These are phyloP conservation scores for Nephrotoma guestfalica DNA, from an alignment of 2,888 invertebrate species.

Conservation along the genomic window DNA sequence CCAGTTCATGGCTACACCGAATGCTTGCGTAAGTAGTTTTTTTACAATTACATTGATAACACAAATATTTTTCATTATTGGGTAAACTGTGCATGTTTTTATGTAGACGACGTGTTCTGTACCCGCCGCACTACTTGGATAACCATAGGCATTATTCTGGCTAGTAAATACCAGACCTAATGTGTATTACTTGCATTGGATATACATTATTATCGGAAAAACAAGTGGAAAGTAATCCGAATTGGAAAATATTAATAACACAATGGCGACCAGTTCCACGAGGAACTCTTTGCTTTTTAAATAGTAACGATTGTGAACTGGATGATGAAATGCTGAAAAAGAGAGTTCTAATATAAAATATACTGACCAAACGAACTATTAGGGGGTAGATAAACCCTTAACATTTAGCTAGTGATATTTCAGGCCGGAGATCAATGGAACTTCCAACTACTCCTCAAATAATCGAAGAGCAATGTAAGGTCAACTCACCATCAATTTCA, in stretches of 20 bases:
- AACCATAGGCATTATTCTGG: slow-evolving; percentile 57
- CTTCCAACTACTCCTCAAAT: slow-evolving; percentile 30
- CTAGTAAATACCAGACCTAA: slow-evolving; percentile 50
- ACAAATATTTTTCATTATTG: neutral
- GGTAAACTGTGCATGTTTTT: neutral
- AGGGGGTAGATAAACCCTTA: slow-evolving; percentile 44
- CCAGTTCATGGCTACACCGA: slow-evolving; percentile 77
- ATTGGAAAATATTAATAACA: slow-evolving; percentile 41
- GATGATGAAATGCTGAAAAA: slow-evolving; percentile 42
- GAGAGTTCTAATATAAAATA: slow-evolving; percentile 61
- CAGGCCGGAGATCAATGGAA: slow-evolving; percentile 39
- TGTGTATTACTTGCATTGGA: slow-evolving; percentile 43
- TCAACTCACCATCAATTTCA: slow-evolving; percentile 21
- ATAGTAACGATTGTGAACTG: slow-evolving; percentile 40
- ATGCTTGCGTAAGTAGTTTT: slow-evolving; percentile 68
- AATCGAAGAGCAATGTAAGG: slow-evolving; percentile 16
- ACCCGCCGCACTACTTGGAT: slow-evolving; percentile 58
- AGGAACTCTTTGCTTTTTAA: slow-evolving; percentile 36
- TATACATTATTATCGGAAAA: slow-evolving; percentile 45
- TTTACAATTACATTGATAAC: neutral
- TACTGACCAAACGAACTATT: slow-evolving; percentile 77
- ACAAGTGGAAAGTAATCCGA: slow-evolving; percentile 41
- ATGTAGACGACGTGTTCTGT: slow-evolving; percentile 47
- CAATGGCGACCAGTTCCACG: slow-evolving; percentile 44
- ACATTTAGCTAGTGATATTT: slow-evolving; percentile 46